Conservation (phyloP, 1,140 invertebrate species). For the Zaprionus tsacasi region DNA sequence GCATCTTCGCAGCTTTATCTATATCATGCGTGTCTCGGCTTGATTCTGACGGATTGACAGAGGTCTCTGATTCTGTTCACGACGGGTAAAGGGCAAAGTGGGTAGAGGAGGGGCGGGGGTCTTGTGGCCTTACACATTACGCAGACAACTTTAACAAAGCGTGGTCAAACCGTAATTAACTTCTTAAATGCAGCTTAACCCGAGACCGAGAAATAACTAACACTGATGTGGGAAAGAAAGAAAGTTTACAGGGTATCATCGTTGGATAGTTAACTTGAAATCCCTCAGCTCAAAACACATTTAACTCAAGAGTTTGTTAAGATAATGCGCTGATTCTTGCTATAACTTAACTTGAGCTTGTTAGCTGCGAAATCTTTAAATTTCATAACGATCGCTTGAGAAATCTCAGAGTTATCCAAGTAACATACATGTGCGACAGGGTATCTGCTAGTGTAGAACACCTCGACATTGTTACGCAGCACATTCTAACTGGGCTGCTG, state of each 20-base stretch:
- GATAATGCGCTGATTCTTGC: neutral
- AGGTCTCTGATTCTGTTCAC: neutral
- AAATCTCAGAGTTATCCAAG: neutral
- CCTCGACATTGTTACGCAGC: neutral
- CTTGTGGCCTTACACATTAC: neutral
- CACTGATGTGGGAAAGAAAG: neutral
- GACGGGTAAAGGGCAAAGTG: neutral
- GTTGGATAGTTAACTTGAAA: neutral
- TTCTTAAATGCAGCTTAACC: conserved; percentile 3
- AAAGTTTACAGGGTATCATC: neutral
- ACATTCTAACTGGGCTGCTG: conserved; percentile 21
- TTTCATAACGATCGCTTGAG: neutral
- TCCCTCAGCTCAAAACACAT: neutral
- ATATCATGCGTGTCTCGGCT: conserved; percentile 31
- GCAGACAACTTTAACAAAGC: neutral
- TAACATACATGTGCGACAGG: neutral
- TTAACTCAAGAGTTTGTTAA: neutral
- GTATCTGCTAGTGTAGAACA: neutral
- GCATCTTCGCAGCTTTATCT: neutral
- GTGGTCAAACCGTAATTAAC: conserved; percentile 3
- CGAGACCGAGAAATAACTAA: neutral
- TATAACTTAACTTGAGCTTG: neutral
- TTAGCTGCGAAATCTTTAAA: neutral
- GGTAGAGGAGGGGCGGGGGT: neutral
- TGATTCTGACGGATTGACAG: conserved; percentile 44